Conservation (phyloP, 2,113 vertebrate species). For the Papio anubis region DNA sequence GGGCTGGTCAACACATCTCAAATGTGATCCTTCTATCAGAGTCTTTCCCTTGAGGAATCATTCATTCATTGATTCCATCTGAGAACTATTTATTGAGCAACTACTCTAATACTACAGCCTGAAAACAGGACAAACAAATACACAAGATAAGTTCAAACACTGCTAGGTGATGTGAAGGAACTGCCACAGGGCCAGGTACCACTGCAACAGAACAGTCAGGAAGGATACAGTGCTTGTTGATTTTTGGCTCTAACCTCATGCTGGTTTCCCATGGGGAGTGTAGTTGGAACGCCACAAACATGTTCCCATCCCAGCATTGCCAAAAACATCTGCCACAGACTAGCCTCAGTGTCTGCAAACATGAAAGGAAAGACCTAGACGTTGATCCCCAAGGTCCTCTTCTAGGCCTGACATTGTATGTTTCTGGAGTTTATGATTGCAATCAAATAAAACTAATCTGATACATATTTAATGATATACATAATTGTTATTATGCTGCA, state of each 20-base stretch:
- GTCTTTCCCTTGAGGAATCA: background rate
- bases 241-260: background rate
- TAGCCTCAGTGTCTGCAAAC: background rate
- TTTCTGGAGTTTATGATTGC: conserved; percentile 66
- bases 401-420: background rate
- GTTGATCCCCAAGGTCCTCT: conserved; percentile 4
- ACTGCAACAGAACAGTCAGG: background rate
- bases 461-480: conserved; percentile 76
- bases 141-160: background rate
- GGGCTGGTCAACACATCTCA: background rate
- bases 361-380: background rate
- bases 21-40: background rate
- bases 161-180: background rate
- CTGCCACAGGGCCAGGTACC: accelerated
- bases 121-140: background rate
- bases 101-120: background rate
- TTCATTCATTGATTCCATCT: background rate
- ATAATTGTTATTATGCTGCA: conserved; percentile 70
- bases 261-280: background rate
- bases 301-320: background rate
- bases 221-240: background rate
- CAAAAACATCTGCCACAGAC: background rate
- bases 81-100: background rate
- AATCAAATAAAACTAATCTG: conserved; percentile 68
- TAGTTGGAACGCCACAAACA: background rate